Conservation (phyloP, 2,888 invertebrate genomes). For the Drosophila nigricruria region DNA sequence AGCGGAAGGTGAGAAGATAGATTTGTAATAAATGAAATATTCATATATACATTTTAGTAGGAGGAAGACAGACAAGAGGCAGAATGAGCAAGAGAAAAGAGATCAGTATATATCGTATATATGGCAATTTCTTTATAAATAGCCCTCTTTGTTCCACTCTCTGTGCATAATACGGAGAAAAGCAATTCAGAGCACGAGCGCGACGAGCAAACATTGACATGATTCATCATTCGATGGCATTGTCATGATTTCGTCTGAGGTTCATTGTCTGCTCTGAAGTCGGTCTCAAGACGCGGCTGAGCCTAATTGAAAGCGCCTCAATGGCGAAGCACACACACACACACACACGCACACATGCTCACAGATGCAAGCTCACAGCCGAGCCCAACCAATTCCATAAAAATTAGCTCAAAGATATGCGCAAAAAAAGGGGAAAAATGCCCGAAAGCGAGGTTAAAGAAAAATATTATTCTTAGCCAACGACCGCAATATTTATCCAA, state of each 20-base stretch:
- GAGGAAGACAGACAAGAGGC: background rate
- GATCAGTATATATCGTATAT: background rate
- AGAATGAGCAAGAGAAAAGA: background rate
- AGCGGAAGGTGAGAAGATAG: conserved; percentile 14
- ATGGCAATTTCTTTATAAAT: conserved; percentile 28
- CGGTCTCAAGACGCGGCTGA: conserved; percentile 55
- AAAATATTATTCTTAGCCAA: conserved; percentile 72
- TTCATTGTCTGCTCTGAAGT: conserved; percentile 61
- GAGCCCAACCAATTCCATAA: conserved; percentile 50
- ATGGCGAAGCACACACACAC: conserved; percentile 37
- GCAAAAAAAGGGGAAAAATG: conserved; percentile 66
- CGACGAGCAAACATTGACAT: conserved; percentile 57
- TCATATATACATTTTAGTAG: background rate
- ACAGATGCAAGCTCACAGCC: background rate
- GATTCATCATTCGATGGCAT: conserved; percentile 60
- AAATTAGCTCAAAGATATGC: conserved; percentile 17
- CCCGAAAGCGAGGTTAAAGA: conserved; percentile 52
- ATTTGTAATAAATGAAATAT: background rate
- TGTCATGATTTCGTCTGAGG: conserved; percentile 50
- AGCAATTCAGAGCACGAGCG: conserved; percentile 71
- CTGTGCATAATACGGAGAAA: conserved; percentile 39
- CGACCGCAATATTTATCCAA: conserved; percentile 71
- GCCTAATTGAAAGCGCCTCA: conserved; percentile 70
- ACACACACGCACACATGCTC: conserved; percentile 11
- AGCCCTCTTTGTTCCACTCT: conserved; percentile 14